phyloP scores from a whole-genome alignment of 2,113 vertebrate genomes.

The Megaptera novaeangliae region DNA sequence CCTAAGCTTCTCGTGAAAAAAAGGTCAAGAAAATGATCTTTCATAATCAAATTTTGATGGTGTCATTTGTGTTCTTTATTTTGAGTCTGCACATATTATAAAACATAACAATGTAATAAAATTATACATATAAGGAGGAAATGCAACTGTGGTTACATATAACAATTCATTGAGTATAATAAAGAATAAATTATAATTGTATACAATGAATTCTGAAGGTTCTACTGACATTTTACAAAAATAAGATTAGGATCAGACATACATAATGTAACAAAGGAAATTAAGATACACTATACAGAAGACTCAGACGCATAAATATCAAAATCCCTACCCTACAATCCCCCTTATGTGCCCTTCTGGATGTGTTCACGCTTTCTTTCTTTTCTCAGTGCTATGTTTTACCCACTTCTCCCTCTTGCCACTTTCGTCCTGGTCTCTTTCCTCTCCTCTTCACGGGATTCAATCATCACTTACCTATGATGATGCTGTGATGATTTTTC shows the following conservation, averaged over 20 bases:
- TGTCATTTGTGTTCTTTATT: not conserved
- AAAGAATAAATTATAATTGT: not conserved
- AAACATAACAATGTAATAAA: not conserved
- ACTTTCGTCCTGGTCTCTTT: not conserved
- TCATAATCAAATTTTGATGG: not conserved
- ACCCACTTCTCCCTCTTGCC: not conserved
- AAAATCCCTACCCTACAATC: not conserved
- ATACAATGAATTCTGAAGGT: not conserved
- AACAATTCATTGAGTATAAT: not conserved
- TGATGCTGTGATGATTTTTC: not conserved
- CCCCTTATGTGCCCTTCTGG: not conserved
- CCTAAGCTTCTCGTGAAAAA: not conserved
- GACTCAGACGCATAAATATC: not conserved
- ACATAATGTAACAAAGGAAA: not conserved
- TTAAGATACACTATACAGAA: not conserved
- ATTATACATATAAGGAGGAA: not conserved
- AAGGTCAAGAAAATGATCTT: not conserved
- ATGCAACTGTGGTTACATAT: not conserved
- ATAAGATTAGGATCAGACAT: not conserved
- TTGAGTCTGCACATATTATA: not conserved
- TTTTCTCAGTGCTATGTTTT: not conserved
- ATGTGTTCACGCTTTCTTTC: not conserved
- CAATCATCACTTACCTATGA: not conserved
- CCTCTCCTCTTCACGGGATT: not conserved
- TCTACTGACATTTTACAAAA: constrained; percentile 12